These are phyloP conservation scores for Psylliodes chrysocephalus DNA, from an alignment of 2,888 invertebrate genomes.

Conservation along the genomic window DNA sequence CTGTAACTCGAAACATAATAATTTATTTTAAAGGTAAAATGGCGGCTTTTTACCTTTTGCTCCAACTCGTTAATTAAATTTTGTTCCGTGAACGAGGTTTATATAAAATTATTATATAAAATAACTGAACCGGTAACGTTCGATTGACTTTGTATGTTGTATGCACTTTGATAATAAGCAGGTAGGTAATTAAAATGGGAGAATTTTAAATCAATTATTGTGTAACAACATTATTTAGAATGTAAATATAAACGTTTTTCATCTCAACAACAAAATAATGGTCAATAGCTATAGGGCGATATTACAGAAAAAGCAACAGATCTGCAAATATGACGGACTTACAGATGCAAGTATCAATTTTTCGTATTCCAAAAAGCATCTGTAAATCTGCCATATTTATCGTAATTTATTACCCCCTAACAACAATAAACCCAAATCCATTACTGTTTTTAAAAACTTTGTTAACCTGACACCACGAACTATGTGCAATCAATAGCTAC, in stretches of 20 bases:
- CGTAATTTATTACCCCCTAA: no score
- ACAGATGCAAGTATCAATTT: no score
- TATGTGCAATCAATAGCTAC: no score
- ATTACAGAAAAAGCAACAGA: no score
- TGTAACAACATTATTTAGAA: not conserved
- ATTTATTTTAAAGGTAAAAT: slow-evolving; percentile 31
- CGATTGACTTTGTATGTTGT: not conserved
- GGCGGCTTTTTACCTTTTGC: slow-evolving; percentile 10
- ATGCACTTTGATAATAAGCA: not conserved
- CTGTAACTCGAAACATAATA: slow-evolving; percentile 31
- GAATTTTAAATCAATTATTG: not conserved
- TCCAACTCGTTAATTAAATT: slow-evolving; percentile 29
- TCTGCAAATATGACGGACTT: no score
- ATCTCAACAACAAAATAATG: no score
- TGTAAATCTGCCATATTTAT: no score
- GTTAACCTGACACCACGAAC: no score
- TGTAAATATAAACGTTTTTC: not conserved
- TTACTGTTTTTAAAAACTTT: no score
- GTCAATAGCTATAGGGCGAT: no score
- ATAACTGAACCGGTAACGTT: not conserved
- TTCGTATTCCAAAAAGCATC: no score
- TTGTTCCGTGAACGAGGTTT: not conserved
- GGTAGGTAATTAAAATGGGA: not conserved
- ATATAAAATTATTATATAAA: slow-evolving; percentile 25
- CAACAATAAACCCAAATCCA: no score